Percentiles rank a stretch among this genome's conserved stretches.
Evolutionary conservation across 2,113 vertebrate genomes (phyloP).

Genomic region (Albula goreensis): DNA sequence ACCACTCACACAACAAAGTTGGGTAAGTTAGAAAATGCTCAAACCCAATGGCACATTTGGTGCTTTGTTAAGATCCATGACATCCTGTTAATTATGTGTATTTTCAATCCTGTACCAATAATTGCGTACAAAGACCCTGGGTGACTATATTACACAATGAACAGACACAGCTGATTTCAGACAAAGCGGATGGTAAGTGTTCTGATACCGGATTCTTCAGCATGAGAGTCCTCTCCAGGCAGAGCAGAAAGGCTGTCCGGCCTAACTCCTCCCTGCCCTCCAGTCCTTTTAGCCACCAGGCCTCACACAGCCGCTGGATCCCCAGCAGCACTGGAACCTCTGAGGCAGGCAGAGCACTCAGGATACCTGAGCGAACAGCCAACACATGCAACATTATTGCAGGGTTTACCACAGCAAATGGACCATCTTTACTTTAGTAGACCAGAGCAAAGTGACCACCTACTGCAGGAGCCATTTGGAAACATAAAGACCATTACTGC

Average conservation of each 20-base stretch:
- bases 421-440: too few relatives aligned
- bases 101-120: too few relatives aligned
- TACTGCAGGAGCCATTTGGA: background rate
- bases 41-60: too few relatives aligned
- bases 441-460: too few relatives aligned
- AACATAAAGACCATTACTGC: background rate
- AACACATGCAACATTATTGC: background rate
- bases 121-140: too few relatives aligned
- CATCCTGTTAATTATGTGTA: too few relatives aligned
- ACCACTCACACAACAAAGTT: too few relatives aligned
- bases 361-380: slow-evolving; percentile 66
- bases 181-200: slow-evolving; percentile 17
- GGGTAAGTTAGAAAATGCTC: too few relatives aligned
- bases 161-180: background rate
- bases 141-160: background rate
- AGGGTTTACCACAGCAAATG: too few relatives aligned
- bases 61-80: too few relatives aligned
- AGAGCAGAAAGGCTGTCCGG: slow-evolving; percentile 73
- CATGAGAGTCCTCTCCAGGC: slow-evolving; percentile 77
- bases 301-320: slow-evolving; percentile 74
- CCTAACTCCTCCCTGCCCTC: slow-evolving; percentile 83
- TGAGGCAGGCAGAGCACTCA: slow-evolving; percentile 70
- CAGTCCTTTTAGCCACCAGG: slow-evolving; percentile 89
- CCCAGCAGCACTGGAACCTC: slow-evolving; percentile 63
- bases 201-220: slow-evolving; percentile 72